Percentiles rank a stretch among this genome's conserved stretches.
Conservation (phyloP, 2,888 invertebrate species). For the Tyria jacobaeae region DNA sequence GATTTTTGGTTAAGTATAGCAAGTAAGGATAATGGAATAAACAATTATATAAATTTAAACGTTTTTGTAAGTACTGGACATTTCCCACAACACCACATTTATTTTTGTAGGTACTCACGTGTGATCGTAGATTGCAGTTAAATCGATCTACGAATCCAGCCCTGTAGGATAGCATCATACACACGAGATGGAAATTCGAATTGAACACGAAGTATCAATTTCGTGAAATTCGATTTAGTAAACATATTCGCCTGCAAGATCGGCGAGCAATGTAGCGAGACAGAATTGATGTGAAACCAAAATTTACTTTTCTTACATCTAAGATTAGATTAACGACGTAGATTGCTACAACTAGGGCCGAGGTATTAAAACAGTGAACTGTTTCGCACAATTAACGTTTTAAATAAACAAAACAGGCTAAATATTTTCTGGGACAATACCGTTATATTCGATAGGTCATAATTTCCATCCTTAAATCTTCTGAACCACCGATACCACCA, state of each 20-base stretch:
- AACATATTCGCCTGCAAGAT: conserved; percentile 31
- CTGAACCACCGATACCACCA: no score
- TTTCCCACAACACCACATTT: background rate
- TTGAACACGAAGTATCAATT: conserved; percentile 37
- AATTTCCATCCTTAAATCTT: no score
- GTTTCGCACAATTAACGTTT: conserved; percentile 49
- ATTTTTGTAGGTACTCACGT: no score
- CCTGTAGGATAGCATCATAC: conserved; percentile 8
- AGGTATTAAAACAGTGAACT: conserved; percentile 34
- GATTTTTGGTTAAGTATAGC: no score
- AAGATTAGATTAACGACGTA: conserved; percentile 60
- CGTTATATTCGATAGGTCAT: conserved; percentile 10
- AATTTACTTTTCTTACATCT: conserved; percentile 62
- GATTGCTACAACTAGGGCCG: conserved; percentile 29
- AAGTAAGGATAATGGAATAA: no score
- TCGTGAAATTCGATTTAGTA: conserved; percentile 18
- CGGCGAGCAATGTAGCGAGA: conserved; percentile 33
- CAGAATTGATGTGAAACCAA: conserved; percentile 53
- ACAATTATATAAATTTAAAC: no score
- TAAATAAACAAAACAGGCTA: conserved; percentile 44
- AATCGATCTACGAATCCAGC: conserved; percentile 5
- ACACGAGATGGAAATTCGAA: conserved; percentile 29
- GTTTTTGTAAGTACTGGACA: background rate
- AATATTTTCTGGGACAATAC: conserved; percentile 28
- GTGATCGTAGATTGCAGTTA: no score